A percentile compares a stretch with the other conserved stretches of the same genome.
Conservation (phyloP, 2,888 invertebrate species). For the Trissonchulus latispiculum region DNA sequence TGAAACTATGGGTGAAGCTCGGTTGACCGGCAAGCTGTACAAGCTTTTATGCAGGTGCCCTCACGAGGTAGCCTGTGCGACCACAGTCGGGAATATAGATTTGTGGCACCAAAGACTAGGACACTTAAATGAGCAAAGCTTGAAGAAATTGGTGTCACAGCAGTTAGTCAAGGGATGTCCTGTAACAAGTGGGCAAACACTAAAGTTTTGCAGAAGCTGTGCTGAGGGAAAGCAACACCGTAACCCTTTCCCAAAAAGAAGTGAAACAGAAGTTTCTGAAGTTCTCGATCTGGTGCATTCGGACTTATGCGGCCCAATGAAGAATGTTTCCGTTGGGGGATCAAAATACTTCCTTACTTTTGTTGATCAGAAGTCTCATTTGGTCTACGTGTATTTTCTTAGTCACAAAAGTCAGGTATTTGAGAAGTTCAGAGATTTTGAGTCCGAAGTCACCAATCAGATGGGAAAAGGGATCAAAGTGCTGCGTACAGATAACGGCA, state of each 20-base stretch:
- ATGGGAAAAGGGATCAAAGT: not conserved
- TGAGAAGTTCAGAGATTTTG: constrained; percentile 15
- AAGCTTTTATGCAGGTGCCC: not conserved
- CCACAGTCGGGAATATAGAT: not conserved
- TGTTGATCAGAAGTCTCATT: not conserved
- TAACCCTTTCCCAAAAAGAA: not conserved
- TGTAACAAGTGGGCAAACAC: too few relatives aligned
- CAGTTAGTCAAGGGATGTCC: too few relatives aligned
- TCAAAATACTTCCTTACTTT: not conserved
- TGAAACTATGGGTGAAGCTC: not conserved
- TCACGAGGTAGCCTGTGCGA: not conserved
- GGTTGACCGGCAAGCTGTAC: not conserved
- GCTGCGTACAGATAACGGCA: constrained; percentile 24
- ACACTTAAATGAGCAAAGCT: not conserved
- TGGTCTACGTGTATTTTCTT: not conserved
- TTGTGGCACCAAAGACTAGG: constrained; percentile 1
- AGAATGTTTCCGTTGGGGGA: not conserved
- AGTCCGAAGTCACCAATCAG: not conserved
- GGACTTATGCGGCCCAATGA: constrained; percentile 4
- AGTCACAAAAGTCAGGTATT: not conserved
- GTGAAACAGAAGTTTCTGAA: not conserved
- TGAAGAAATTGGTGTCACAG: too few relatives aligned
- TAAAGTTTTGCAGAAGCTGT: not conserved
- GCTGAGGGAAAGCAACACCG: not conserved
- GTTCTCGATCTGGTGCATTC: not conserved